Evolutionary conservation across 2,888 invertebrate species (phyloP).

Genomic region (Rotaria sp.): DNA sequence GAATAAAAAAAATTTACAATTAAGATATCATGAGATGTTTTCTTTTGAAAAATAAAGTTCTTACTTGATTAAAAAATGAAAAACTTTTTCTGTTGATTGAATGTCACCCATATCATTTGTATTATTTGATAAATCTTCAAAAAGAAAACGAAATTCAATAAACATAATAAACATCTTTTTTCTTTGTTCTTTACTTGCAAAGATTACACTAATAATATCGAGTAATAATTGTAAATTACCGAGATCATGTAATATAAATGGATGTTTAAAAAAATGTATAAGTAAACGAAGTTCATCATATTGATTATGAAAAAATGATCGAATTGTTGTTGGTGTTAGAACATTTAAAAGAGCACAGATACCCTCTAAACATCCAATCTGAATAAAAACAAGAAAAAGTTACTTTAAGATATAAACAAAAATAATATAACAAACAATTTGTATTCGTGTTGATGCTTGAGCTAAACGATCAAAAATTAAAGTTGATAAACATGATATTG

Average conservation of each 20-base stretch:
- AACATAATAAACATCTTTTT: neutral
- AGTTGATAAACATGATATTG: neutral
- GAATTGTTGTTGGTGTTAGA: neutral
- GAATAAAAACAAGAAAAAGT: neutral
- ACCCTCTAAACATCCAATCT: conserved; percentile 15
- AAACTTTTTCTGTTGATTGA: neutral
- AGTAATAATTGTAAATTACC: conserved; percentile 21
- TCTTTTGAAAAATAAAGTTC: neutral
- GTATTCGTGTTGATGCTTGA: conserved; percentile 12
- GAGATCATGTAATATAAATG: conserved; percentile 28
- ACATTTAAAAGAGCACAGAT: neutral
- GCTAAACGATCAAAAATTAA: neutral
- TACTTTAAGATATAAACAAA: too few species aligned
- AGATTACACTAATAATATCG: neutral
- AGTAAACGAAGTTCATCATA: conserved; percentile 27
- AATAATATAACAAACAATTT: neutral
- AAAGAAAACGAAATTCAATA: neutral
- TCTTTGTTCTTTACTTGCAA: neutral
- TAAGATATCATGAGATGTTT: too few species aligned
- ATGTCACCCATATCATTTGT: neutral
- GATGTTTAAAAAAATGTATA: conserved; percentile 23
- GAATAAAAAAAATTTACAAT: neutral
- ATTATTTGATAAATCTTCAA: neutral
- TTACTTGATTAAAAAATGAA: conserved; percentile 14
- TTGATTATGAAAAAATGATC: conserved; percentile 21